These are phyloP conservation scores for Diadegma fenestrale DNA, from an alignment of 2,888 invertebrate genomes.

Conservation along the genomic window DNA sequence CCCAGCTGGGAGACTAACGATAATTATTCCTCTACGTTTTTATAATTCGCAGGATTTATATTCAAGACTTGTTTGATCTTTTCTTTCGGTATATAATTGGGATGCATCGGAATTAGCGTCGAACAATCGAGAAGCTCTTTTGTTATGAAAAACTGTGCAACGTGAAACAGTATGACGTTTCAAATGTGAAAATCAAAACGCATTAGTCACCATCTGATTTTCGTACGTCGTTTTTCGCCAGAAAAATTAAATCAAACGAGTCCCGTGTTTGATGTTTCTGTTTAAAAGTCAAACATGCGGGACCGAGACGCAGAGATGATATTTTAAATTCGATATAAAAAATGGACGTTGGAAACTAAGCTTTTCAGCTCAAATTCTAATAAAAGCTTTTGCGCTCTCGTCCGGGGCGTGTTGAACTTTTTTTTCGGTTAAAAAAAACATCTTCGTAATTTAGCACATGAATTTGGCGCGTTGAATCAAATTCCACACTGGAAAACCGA, in stretches of 20 bases:
- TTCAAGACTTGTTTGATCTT: not conserved
- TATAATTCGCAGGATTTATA: not conserved
- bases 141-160: not conserved
- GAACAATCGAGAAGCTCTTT: no score
- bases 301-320: not conserved
- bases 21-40: not conserved
- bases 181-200: no score
- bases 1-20: not conserved
- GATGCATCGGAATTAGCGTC: no score
- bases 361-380: not conserved
- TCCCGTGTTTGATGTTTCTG: no score
- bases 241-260: not conserved
- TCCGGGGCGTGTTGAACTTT: not conserved
- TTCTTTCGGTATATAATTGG: not conserved
- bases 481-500: not conserved
- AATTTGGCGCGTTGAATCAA: not conserved
- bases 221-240: not conserved
- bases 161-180: no score
- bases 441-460: not conserved
- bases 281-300: no score
- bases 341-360: not conserved
- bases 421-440: not conserved
- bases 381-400: not conserved
- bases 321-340: not conserved
- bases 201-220: not conserved